Percentiles rank a stretch among this genome's conserved stretches.
These are phyloP conservation scores for Myoxocephalus aenaeus DNA, from an alignment of 2,797 vertebrate genomes.

Conservation along the genomic window DNA sequence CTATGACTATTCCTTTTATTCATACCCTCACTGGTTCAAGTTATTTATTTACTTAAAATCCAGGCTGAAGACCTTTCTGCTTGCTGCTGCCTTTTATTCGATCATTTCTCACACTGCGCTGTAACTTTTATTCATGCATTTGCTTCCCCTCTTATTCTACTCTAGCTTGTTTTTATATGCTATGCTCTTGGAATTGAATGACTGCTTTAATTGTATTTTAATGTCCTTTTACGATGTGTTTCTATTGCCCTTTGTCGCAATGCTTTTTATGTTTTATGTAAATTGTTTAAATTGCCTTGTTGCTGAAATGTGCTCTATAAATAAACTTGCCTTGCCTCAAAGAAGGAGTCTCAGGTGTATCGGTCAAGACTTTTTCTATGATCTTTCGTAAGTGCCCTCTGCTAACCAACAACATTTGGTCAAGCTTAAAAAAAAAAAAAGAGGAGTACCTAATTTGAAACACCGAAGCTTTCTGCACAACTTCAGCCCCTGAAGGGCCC, in stretches of 20 bases:
- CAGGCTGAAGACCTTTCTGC: not conserved
- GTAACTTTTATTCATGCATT: not conserved
- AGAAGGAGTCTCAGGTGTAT: constrained; percentile 3
- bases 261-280: not conserved
- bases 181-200: not conserved
- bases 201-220: not conserved
- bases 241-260: not conserved
- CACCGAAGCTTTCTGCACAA: constrained; percentile 35
- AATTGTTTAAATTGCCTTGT: not conserved
- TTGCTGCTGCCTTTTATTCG: not conserved
- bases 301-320: not conserved
- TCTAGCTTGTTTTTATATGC: not conserved
- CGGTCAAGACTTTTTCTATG: constrained; percentile 27
- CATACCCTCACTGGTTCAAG: not conserved
- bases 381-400: constrained; percentile 29
- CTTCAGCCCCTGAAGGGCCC: constrained; percentile 27
- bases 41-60: constrained; percentile 11
- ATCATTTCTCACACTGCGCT: not conserved
- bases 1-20: not conserved
- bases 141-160: not conserved
- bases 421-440: constrained; percentile 17
- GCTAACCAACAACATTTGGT: constrained; percentile 34
- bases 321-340: not conserved
- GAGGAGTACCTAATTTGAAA: constrained; percentile 39
- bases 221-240: not conserved